Evolutionary conservation across 2,888 invertebrate species (phyloP).

Genomic region (Ornithoptera priamus): DNA sequence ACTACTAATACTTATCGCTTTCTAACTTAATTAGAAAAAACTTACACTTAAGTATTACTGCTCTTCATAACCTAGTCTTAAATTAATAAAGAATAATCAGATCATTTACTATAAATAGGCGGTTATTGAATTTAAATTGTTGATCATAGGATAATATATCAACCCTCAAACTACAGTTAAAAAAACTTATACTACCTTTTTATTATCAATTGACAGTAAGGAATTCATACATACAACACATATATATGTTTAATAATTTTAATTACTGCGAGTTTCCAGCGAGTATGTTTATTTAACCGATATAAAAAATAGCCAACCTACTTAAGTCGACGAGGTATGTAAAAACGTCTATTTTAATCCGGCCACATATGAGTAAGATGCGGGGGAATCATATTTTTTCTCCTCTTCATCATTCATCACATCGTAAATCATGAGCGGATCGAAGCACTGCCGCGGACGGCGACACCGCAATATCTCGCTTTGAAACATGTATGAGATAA

Average conservation of each 20-base stretch:
- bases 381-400: slow-evolving; percentile 7
- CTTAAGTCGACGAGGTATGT: slow-evolving; percentile 6
- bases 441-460: slow-evolving; percentile 2
- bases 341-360: slow-evolving; percentile 19
- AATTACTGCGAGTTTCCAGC: slow-evolving; percentile 1
- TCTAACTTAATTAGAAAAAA: no score
- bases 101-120: no score
- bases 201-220: no score
- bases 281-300: slow-evolving; percentile 12
- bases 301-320: slow-evolving; percentile 25
- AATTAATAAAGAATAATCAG: no score
- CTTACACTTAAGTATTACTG: no score
- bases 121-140: no score
- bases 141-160: no score
- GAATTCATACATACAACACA: no score
- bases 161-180: no score
- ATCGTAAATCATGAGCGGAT: slow-evolving; percentile 16
- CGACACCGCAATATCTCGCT: slow-evolving; percentile 13
- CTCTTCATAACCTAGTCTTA: no score
- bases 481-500: slow-evolving; percentile 19
- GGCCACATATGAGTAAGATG: slow-evolving; percentile 12
- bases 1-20: no score
- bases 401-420: slow-evolving; percentile 6
- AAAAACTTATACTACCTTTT: no score
- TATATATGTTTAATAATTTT: neutral